Conservation (phyloP, 2,113 vertebrate genomes). For the Anarhynchus alexandrinus region DNA sequence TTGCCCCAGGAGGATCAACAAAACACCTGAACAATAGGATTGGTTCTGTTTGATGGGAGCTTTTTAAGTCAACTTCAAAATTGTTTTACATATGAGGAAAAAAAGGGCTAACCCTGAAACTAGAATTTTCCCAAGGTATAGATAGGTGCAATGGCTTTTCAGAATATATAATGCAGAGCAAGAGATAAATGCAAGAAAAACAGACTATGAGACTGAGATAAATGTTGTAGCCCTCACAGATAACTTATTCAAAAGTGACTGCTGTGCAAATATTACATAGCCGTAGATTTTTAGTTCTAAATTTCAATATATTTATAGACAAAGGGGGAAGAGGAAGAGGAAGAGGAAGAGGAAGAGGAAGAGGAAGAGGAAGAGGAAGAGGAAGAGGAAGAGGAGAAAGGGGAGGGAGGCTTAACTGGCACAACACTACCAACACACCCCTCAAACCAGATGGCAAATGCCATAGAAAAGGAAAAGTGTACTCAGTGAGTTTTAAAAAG, state of each 20-base stretch:
- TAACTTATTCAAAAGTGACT: background rate
- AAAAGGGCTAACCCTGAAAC: background rate
- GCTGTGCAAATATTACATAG: background rate
- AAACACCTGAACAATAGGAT: background rate
- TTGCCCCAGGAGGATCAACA: background rate
- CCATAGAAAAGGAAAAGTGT: background rate
- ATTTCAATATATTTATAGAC: background rate
- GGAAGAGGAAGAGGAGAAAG: background rate
- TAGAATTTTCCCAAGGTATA: background rate
- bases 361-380: background rate
- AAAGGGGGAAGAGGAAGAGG: background rate
- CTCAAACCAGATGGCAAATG: background rate
- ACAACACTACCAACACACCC: background rate
- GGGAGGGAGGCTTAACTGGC: background rate
- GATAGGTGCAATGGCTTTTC: background rate
- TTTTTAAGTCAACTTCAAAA: background rate
- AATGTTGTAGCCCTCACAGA: background rate
- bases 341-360: background rate
- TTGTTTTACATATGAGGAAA: background rate
- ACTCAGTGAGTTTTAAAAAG: background rate
- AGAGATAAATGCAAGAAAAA: background rate
- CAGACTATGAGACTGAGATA: background rate
- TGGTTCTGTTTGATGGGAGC: rapidly evolving
- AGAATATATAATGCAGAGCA: background rate
- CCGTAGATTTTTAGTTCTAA: background rate